phyloP scores from a whole-genome alignment of 2,797 vertebrate species.

The Amphiprion clarkii region DNA sequence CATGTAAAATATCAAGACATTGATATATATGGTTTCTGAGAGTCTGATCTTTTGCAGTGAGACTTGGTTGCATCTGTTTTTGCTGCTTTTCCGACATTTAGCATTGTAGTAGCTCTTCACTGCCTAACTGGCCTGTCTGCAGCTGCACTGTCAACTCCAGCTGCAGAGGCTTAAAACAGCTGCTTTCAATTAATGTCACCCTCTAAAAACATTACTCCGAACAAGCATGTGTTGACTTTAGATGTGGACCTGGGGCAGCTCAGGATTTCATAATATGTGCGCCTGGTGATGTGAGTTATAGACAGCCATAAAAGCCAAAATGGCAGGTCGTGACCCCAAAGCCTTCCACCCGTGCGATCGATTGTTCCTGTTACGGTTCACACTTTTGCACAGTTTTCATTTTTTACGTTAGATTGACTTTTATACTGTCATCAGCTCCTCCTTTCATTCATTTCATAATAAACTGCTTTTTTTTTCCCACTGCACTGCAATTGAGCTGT shows the following conservation, averaged over 20 bases:
- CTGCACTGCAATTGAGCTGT: constrained; percentile 2
- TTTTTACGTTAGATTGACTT: constrained; percentile 45
- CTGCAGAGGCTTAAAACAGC: constrained; percentile 76
- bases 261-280: constrained; percentile 73
- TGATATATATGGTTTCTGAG: neutral
- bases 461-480: constrained; percentile 11
- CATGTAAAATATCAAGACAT: neutral
- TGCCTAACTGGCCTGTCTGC: constrained; percentile 56
- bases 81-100: constrained; percentile 16
- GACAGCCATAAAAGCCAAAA: constrained; percentile 66
- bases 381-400: constrained; percentile 50
- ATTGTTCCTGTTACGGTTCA: constrained; percentile 55
- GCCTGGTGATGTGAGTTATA: constrained; percentile 76
- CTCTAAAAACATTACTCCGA: constrained; percentile 74
- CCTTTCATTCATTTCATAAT: constrained; percentile 26
- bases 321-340: constrained; percentile 69
- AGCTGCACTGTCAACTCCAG: constrained; percentile 70
- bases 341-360: constrained; percentile 55
- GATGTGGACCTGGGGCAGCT: constrained; percentile 65
- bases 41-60: neutral
- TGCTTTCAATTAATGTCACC: constrained; percentile 80
- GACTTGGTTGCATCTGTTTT: too few species aligned
- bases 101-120: constrained; percentile 43
- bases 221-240: constrained; percentile 83
- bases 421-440: constrained; percentile 51